Evolutionary conservation across 2,888 invertebrate genomes (phyloP).

Genomic region (Octonoba sinensis): DNA sequence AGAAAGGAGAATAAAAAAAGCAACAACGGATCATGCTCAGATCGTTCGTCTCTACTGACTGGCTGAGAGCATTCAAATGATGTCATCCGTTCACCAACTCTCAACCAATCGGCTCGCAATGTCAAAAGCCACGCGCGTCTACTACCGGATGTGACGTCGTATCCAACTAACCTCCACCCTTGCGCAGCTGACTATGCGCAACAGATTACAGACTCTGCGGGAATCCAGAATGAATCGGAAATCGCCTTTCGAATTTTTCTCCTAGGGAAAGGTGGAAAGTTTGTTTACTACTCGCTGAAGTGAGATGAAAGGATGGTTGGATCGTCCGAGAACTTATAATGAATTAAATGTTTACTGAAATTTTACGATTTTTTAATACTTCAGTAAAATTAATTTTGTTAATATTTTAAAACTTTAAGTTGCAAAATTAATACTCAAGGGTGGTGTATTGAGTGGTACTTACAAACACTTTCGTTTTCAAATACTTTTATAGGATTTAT

Average conservation of each 20-base stretch:
- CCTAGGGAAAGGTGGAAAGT: background rate
- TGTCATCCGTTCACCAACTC: constrained; percentile 47
- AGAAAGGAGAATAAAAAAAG: no score
- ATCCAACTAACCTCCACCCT: constrained; percentile 55
- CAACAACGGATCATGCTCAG: no score
- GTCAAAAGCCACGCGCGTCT: constrained; percentile 37
- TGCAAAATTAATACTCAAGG: no score
- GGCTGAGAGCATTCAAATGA: constrained; percentile 28
- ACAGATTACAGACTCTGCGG: constrained; percentile 41
- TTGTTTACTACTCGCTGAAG: constrained; percentile 2
- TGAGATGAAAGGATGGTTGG: background rate
- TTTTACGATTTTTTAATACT: no score
- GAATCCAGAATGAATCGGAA: constrained; percentile 17
- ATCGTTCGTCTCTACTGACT: constrained; percentile 21
- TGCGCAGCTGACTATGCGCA: constrained; percentile 59
- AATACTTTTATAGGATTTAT: no score
- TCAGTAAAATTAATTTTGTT: no score
- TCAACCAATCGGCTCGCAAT: constrained; percentile 43
- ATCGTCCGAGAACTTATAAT: no score
- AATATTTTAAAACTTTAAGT: no score
- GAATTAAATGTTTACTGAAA: no score
- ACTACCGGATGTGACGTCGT: constrained; percentile 59
- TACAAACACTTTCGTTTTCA: no score
- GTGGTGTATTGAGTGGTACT: no score
- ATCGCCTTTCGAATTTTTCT: constrained; percentile 3